Base-by-base conservation (phyloP, 2,888 invertebrate genomes). In the Ochropacha duplaris region DNA sequence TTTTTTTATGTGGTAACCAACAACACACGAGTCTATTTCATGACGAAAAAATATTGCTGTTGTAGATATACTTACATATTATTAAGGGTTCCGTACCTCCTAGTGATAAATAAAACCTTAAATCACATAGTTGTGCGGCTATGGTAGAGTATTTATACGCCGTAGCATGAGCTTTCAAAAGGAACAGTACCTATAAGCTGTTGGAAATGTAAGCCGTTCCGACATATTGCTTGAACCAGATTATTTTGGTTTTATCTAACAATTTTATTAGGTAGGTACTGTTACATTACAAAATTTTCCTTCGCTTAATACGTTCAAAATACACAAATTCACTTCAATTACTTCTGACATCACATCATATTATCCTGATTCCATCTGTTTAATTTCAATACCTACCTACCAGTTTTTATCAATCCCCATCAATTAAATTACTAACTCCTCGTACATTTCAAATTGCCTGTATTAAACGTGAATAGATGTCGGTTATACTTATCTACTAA, bases 1-100 rank as follows among this genome's bases (percentile, higher is more conserved):
- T 75, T 83, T 78, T 84, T 76, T 76, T 70, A 69, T 78, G 74
- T 70, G 78, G 80, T 81, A 74, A 80, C 69, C 78, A 78, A 36
- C 66, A 71, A 65, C 14, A 60, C 61, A 56, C 54, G 55, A 31
- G 52, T 36, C 49, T n/a, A n/a, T n/a, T n/a, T n/a, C n/a, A n/a
- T n/a, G 58, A 54, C 54, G 56, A 60, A 39, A 52, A 55, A 49
- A 49, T 39, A 26, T 28, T 31, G 12, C 16, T 39, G n/a, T 16
- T 16, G 6, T 39, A 9, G 34, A 2, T 14, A 8, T 3, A 8
- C 6, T 6, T 5, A 8, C 12, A 31, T 4, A 6, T 31, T 31
- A n/a, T n/a, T 12, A 31, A 31, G 31, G 31, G 12, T 12, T 31
- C 12, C 31, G 12, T 31, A 31, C 2, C 31, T 31, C 4, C 0